Base-by-base conservation (phyloP, 1,140 invertebrate species). In the Drosophila arizonae region DNA sequence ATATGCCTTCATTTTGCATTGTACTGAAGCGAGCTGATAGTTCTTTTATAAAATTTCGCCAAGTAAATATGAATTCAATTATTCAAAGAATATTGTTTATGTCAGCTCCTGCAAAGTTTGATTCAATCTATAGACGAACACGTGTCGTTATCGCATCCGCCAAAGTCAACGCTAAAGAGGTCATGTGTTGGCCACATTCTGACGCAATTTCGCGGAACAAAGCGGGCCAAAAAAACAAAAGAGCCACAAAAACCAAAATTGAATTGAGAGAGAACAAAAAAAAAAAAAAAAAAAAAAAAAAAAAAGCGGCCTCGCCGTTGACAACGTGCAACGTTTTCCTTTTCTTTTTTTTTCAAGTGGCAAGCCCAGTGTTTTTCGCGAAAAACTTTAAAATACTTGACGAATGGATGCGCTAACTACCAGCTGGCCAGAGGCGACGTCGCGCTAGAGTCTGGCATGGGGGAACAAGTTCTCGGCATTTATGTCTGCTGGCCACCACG, bases 121-220 rank as follows among this genome's bases (percentile, higher is more conserved):
- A 86, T 82, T 76, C 48, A 66, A 61, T 48, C 52, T 45, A 56
- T 63, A 54, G 72, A 46, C 36, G 24, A 46, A 70, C 76, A 82
- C 78, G 72, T 85, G 68, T 86, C 69, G 46, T 67, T 66, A 10
- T 48, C 60, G 52, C 50, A 52, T 64, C 46, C 4, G 65, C 33
- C 68, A 69, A 77, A 79, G 39, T 21, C 30, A n/a, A 3, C 55
- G 15, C 48, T 63, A 81, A 69, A 62, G 76, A 51, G 68, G 71
- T 88, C 84, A 88, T 88, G 43, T 88, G 84, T 82, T 88, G 79
- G 64, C 84, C 84, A 84, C 69, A 88, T 84, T 88, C 68, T 86
- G 41, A 79, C 57, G 68, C 63, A 63, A 75, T 57, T 54, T 24
- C 52, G 43, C 10, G 64, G 55, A 60, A 75, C 58, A 72, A 77